Evolutionary conservation across 2,888 invertebrate genomes (phyloP), one percentile per base, ranked within the genome.

Genomic region (Aporophyla nigra): DNA sequence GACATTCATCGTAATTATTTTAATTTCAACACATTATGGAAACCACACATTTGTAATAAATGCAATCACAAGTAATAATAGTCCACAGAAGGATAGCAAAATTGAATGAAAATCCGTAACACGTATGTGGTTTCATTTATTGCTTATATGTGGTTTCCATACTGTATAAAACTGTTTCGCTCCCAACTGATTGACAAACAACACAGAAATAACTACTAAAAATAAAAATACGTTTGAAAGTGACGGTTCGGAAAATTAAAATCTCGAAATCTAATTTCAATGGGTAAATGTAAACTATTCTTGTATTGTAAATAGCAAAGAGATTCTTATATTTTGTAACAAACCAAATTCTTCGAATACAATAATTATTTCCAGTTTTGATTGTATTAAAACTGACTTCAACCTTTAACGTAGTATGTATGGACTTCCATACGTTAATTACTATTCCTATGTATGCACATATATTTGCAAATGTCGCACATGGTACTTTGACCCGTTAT

Each of bases 401-500:
- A 46, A 21, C 6, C 46, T 24, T 0, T 40, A 10, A 27, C 12
- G 12, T 40, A 59, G 19, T 21, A 27, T 4, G 59, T 16, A 71
- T 16, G 33, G 1, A 33, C 33, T 16, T 19, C 6, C 14, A 5
- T 61, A n/a, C 10, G 72, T 61, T 49, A 16, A 58, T 63, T 62
- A 27, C 24, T 10, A 46, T 12, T 2, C 33, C 2, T 54, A 61
- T 24, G 14, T 46, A 21, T 12, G 49, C 16, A 49, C 12, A 12
- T 51, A 63, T 40, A 6, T 69, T 61, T 14, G 54, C 5, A 63
- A 63, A 51, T 77, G 27, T 71, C n/a, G n/a, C 14, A n/a, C 5
- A 63, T 9, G 14, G 51, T 61, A 27, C 53, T 73, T 65, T 78
- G 53, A 65, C 46, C 63, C 40, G 7, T 53, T 33, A 53, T 46